phyloP scores from a whole-genome alignment of 2,113 vertebrate genomes.

The Nothoprocta pentlandii region DNA sequence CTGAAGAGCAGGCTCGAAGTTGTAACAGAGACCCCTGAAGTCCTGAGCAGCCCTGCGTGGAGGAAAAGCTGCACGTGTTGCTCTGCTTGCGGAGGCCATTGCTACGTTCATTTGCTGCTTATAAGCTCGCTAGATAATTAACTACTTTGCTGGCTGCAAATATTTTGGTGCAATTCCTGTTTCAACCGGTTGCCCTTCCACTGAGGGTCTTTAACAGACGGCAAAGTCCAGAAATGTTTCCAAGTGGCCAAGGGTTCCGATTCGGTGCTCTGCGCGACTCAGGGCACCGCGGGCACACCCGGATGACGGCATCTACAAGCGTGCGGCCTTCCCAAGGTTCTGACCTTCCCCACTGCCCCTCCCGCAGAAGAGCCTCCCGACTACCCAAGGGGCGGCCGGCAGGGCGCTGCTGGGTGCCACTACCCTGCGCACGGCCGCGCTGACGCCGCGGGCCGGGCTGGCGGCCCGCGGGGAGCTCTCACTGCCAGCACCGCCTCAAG shows the following conservation, averaged over 20 bases:
- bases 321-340: not conserved
- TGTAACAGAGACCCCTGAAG: not conserved
- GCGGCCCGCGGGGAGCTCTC: constrained; percentile 80
- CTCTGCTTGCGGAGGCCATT: not conserved
- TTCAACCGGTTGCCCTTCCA: fast-evolving
- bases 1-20: not conserved
- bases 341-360: not conserved
- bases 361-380: constrained; percentile 7
- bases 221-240: not conserved
- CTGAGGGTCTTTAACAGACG: not conserved
- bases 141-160: fast-evolving
- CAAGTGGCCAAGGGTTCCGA: not conserved
- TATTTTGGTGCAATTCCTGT: not conserved
- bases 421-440: too few relatives aligned
- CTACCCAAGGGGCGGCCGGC: not conserved
- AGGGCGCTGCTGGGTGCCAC: not conserved
- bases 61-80: not conserved
- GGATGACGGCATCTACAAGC: not conserved
- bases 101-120: not conserved
- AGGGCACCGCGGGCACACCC: not conserved
- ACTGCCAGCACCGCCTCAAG: constrained; percentile 84
- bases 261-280: not conserved
- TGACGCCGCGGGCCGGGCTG: too few relatives aligned
- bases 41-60: not conserved
- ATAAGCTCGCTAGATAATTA: not conserved